phyloP scores from a whole-genome alignment of 2,113 vertebrate species.

The Ciconia boyciana region DNA sequence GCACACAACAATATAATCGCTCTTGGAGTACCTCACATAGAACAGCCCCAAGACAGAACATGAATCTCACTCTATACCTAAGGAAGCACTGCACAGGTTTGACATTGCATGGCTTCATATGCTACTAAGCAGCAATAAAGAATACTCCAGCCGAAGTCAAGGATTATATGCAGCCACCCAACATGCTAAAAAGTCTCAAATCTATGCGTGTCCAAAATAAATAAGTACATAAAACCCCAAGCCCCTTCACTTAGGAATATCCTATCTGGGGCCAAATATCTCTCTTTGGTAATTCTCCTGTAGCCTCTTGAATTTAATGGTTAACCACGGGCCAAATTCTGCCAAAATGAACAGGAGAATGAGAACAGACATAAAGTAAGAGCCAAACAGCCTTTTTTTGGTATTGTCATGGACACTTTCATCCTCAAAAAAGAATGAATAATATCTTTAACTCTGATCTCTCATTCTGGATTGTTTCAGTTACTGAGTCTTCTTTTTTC shows the following conservation, averaged over 20 bases:
- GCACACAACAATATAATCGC: rapidly evolving
- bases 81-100: neutral
- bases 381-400: neutral
- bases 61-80: neutral
- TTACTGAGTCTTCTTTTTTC: neutral
- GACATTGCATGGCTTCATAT: neutral
- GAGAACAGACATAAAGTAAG: neutral
- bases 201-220: neutral
- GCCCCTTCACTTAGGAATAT: neutral
- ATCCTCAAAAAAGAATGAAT: neutral
- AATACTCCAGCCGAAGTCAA: neutral
- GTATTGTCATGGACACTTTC: neutral
- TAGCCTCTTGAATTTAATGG: neutral
- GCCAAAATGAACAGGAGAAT: neutral
- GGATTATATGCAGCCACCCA: neutral
- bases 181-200: neutral
- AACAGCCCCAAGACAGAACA: neutral
- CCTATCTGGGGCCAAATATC: neutral
- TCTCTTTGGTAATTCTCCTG: neutral
- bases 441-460: neutral
- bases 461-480: neutral
- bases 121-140: neutral
- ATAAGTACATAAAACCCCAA: neutral
- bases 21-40: neutral
- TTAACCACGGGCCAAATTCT: neutral